These are phyloP conservation scores for Neoitamus cyanurus DNA, from an alignment of 2,888 invertebrate genomes.

Conservation along the genomic window DNA sequence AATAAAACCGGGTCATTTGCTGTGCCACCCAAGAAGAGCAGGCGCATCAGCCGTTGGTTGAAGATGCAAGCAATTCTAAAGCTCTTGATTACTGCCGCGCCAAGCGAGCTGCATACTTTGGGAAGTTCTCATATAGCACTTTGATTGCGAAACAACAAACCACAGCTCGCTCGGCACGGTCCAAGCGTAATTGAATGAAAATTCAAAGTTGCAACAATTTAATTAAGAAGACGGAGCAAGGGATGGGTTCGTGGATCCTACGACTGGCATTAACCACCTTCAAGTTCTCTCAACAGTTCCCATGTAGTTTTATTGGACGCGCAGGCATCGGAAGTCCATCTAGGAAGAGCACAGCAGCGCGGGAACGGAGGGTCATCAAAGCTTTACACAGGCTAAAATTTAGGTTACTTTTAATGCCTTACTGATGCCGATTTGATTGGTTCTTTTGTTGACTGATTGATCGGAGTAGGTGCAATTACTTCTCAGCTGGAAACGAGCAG, in stretches of 20 bases:
- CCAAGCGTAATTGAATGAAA: not conserved
- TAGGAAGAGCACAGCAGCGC: not conserved
- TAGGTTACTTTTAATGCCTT: not conserved
- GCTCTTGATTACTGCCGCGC: not conserved
- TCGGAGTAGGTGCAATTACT: not conserved
- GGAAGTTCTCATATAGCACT: not conserved
- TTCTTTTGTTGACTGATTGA: not conserved
- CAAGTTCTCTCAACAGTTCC: not conserved
- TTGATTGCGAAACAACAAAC: not conserved
- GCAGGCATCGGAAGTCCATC: not conserved
- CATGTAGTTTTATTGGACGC: not conserved
- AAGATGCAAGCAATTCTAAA: not conserved
- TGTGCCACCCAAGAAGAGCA: not conserved
- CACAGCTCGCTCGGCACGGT: not conserved
- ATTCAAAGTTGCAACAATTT: not conserved
- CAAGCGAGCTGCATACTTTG: not conserved
- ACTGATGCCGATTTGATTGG: not conserved
- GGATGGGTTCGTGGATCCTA: not conserved
- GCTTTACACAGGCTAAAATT: not conserved
- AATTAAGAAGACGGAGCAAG: not conserved
- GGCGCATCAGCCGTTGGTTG: not conserved
- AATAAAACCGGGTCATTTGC: conserved; percentile 38
- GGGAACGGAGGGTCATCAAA: not conserved
- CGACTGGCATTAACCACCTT: not conserved
- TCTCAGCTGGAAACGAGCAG: not conserved